Evolutionary conservation across 2,888 invertebrate genomes (phyloP), one percentile per base, ranked within the genome.

Genomic region (Galeopsomyia nigrocyanea): DNA sequence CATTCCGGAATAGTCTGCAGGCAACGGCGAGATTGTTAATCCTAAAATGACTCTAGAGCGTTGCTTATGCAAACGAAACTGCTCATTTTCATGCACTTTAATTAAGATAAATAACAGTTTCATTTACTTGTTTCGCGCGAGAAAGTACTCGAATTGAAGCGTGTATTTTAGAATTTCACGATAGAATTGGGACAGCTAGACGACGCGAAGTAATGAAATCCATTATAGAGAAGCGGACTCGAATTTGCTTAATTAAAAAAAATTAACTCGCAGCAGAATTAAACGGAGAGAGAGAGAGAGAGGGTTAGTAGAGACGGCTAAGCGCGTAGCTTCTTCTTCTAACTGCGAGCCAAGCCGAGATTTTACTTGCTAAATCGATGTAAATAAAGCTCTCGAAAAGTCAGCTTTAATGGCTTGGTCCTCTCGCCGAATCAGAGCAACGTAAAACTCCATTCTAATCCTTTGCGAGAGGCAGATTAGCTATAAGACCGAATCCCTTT

Each of bases 361-460:
- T 71, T 66, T 66, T 64, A 71, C 71, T 66, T 66, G 71, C 63
- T 71, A 71, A 71, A 71, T 66, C 71, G 66, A 66, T 71, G 71
- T 50, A 65, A 65, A 71, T 71, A 65, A 50, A 66, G 61, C 55
- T 39, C 39, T 39, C 10, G 13, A 39, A 39, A 39, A 39, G 39
- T 3, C 10, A 39, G 39, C 13, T 39, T 39, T 39, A 39, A 39
- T 13, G 13, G 39, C 39, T 39, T 7, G 10, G 13, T 10, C 39
- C 7, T 39, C 39, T 39, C 7, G 39, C 39, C 39, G 5, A 39
- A 39, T 39, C 39, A 39, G 13, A 39, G 10, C 39, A 39, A 13
- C 39, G 39, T 39, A 39, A 39, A 39, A 39, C 39, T 39, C 13
- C 13, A 39, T 39, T 39, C 39, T 39, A 10, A 65, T 65, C 64